A percentile compares a stretch with the other conserved stretches of the same genome.
Evolutionary conservation across 2,888 invertebrate species (phyloP).

Genomic region (Bellardia bayeri): DNA sequence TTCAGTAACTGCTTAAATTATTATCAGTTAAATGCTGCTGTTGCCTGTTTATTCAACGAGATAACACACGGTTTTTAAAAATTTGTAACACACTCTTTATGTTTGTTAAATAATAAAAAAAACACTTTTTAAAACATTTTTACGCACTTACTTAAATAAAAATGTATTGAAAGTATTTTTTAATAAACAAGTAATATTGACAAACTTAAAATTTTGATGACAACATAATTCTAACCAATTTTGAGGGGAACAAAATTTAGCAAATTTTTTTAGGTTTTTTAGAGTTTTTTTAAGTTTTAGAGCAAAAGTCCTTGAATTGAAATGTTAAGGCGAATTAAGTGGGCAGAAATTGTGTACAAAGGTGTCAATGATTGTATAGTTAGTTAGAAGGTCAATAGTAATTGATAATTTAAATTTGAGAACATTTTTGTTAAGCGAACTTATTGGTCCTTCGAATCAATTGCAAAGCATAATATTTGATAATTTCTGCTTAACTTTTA

Average conservation of each 20-base stretch:
- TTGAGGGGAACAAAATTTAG: background rate
- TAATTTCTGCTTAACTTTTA: background rate
- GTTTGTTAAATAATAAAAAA: background rate
- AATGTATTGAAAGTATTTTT: background rate
- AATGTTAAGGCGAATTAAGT: background rate
- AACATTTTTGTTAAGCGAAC: no score
- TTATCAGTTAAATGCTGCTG: slow-evolving; percentile 53
- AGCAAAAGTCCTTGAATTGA: background rate
- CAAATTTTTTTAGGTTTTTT: background rate
- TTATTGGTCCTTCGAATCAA: background rate
- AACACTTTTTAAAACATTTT: background rate
- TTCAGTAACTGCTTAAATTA: slow-evolving; percentile 12
- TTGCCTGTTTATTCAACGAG: slow-evolving; percentile 39
- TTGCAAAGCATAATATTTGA: background rate
- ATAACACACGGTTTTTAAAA: slow-evolving; percentile 2
- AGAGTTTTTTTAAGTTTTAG: no score
- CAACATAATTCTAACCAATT: background rate
- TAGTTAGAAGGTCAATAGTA: no score
- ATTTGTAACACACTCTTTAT: background rate
- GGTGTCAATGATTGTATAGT: background rate
- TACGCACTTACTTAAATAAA: background rate
- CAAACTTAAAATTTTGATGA: slow-evolving; percentile 6
- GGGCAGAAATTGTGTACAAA: background rate
- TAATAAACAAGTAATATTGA: background rate
- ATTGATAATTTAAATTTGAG: no score